A percentile compares a stretch with the other conserved stretches of the same genome.
Evolutionary conservation across 2,797 vertebrate genomes (phyloP).

Genomic region (Enteromius argenteus): DNA sequence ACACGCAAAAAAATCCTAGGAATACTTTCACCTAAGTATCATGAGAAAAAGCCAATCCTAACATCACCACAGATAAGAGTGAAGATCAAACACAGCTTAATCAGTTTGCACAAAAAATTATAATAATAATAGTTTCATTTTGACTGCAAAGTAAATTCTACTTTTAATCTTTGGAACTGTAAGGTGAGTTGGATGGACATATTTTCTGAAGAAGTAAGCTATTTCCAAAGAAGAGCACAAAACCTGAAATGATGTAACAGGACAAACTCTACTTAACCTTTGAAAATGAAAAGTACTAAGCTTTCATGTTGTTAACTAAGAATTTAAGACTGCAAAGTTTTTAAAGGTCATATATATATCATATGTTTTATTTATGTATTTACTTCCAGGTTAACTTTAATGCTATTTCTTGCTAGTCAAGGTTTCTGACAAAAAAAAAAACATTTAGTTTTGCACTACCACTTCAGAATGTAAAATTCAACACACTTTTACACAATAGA

Average conservation of each 20-base stretch:
- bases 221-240: background rate
- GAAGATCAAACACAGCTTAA: constrained; percentile 30
- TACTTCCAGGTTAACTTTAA: too few relatives aligned
- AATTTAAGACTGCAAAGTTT: background rate
- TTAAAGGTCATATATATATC: background rate
- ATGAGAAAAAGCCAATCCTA: constrained; percentile 24
- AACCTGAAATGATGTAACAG: background rate
- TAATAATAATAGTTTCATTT: background rate
- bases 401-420: background rate
- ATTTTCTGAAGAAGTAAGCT: background rate
- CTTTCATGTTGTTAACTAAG: background rate
- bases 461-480: background rate
- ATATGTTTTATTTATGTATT: background rate
- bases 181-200: constrained; percentile 14
- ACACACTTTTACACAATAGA: background rate
- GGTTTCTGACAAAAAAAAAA: background rate
- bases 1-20: constrained; percentile 26
- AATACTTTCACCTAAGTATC: background rate
- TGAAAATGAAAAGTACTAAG: constrained; percentile 4
- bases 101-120: constrained; percentile 14
- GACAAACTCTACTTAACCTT: background rate
- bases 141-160: constrained; percentile 31
- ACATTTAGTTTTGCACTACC: background rate
- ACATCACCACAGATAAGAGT: constrained; percentile 17
- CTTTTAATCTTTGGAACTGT: constrained; percentile 38